These are phyloP conservation scores for Tuta absoluta DNA, from an alignment of 2,888 invertebrate genomes.

Conservation along the genomic window DNA sequence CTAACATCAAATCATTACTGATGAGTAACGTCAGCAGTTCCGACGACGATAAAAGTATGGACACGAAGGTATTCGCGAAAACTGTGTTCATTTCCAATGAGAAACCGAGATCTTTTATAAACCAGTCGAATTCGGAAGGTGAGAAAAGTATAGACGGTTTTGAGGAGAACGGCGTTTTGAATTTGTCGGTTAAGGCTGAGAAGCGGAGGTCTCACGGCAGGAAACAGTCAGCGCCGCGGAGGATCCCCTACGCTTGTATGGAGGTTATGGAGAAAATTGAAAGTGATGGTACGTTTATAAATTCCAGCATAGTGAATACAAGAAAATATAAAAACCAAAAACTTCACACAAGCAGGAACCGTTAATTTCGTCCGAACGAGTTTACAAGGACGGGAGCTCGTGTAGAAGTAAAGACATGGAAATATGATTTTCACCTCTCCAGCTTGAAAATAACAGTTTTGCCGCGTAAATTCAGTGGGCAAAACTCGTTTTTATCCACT, in stretches of 20 bases:
- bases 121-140: constrained; percentile 28
- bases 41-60: constrained; percentile 28
- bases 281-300: constrained; percentile 60
- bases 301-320: not conserved
- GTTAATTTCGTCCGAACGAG: no score
- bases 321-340: no score
- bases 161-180: constrained; percentile 54
- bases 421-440: no score
- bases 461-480: no score
- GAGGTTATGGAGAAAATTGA: constrained; percentile 40
- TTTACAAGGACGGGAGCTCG: no score
- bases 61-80: constrained; percentile 59
- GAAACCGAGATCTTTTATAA: constrained; percentile 32
- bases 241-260: constrained; percentile 53
- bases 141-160: constrained; percentile 29
- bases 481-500: no score
- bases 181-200: constrained; percentile 67
- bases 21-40: constrained; percentile 26
- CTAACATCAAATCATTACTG: constrained; percentile 48
- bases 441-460: no score
- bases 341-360: no score
- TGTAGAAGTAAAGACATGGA: no score
- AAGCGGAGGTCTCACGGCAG: constrained; percentile 66
- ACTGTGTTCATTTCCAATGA: constrained; percentile 65
- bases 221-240: constrained; percentile 69